phyloP scores from a whole-genome alignment of 2,797 vertebrate genomes.

The Macropodus opercularis region DNA sequence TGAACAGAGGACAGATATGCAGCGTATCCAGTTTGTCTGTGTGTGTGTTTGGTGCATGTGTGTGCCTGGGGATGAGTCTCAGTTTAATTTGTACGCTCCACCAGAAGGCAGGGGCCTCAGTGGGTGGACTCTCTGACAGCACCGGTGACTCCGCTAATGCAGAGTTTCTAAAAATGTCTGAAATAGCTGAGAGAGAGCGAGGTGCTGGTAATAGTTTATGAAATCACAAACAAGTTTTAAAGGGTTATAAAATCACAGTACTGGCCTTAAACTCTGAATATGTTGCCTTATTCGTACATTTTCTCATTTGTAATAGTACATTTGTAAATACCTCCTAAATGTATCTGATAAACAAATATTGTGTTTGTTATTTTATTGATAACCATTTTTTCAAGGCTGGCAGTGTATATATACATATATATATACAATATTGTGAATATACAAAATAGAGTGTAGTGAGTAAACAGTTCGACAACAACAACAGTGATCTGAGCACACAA shows the following conservation, averaged over 20 bases:
- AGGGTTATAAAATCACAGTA: neutral
- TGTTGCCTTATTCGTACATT: too few relatives aligned
- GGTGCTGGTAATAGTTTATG: too few relatives aligned
- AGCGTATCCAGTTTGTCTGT: too few relatives aligned
- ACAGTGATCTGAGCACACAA: conserved; percentile 24
- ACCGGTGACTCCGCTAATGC: neutral
- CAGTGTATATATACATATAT: too few relatives aligned
- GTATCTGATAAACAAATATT: neutral
- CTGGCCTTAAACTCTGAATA: neutral
- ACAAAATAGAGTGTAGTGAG: conserved; percentile 52
- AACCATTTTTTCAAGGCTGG: conserved; percentile 35
- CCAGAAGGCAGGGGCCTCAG: neutral
- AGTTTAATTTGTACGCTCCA: neutral
- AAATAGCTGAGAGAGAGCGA: too few relatives aligned
- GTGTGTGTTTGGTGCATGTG: too few relatives aligned
- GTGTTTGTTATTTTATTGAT: conserved; percentile 48
- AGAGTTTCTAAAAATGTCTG: too few relatives aligned
- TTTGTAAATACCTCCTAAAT: too few relatives aligned
- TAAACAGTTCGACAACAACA: conserved; percentile 10
- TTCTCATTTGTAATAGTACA: too few relatives aligned
- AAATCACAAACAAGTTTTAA: too few relatives aligned
- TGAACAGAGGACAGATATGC: too few relatives aligned
- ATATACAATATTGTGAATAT: conserved; percentile 41
- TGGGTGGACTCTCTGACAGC: neutral
- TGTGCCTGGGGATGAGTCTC: neutral